Evolutionary conservation across 2,113 vertebrate genomes (phyloP).

Genomic region (Muntiacus muntjak): DNA sequence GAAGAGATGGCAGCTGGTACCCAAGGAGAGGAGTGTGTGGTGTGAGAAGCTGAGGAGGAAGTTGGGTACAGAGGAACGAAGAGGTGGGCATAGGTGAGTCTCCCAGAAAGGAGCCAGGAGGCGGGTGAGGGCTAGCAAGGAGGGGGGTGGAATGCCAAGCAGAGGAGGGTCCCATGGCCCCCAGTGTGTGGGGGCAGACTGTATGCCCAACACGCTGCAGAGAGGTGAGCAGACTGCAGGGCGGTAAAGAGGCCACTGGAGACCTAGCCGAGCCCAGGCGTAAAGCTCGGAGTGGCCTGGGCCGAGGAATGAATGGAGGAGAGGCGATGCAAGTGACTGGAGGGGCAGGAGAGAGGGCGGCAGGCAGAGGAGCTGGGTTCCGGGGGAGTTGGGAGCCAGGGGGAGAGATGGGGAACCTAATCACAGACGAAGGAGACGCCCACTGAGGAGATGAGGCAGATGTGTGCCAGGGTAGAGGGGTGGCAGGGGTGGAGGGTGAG

Average conservation of each 20-base stretch:
- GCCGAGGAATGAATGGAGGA: not conserved
- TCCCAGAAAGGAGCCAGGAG: not conserved
- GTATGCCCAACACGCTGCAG: rapidly evolving
- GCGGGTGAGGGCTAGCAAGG: not conserved
- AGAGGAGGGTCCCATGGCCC: not conserved
- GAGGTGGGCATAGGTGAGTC: not conserved
- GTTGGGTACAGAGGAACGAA: rapidly evolving
- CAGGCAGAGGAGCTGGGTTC: no score
- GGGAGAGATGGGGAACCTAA: rapidly evolving
- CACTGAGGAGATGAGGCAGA: not conserved
- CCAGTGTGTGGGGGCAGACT: not conserved
- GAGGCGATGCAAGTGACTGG: not conserved
- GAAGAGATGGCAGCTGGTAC: not conserved
- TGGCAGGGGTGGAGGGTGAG: not conserved
- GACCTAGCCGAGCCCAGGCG: rapidly evolving
- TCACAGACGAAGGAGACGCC: not conserved
- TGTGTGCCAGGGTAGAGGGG: rapidly evolving
- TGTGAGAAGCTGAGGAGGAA: not conserved
- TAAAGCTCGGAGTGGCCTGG: not conserved
- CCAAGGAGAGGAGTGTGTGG: not conserved
- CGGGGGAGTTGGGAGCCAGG: rapidly evolving
- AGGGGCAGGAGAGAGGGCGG: no score
- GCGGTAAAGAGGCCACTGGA: not conserved
- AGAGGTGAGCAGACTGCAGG: not conserved
- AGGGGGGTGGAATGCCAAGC: not conserved